These are phyloP conservation scores for Ophonus ardosiacus DNA, from an alignment of 2,888 invertebrate genomes.

Conservation along the genomic window DNA sequence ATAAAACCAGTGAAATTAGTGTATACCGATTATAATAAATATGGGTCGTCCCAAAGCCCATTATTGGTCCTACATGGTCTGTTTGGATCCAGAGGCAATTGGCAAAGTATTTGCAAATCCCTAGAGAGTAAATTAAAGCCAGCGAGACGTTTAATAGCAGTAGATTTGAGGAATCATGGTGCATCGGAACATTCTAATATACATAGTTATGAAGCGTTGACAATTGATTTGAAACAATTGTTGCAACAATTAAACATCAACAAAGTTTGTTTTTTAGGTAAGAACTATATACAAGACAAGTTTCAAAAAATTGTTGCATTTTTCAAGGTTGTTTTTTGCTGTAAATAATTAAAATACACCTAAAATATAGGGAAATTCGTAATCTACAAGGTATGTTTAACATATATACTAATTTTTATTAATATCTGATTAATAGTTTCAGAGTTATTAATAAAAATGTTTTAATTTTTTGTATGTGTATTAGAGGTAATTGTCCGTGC, in stretches of 20 bases:
- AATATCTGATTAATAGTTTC: too few species aligned
- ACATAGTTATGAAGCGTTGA: conserved; percentile 86
- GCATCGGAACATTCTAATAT: conserved; percentile 89
- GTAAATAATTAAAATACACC: too few species aligned
- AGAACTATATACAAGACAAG: too few species aligned
- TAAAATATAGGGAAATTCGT: too few species aligned
- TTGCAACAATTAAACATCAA: conserved; percentile 78
- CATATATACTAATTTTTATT: too few species aligned
- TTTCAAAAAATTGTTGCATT: too few species aligned
- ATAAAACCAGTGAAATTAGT: neutral
- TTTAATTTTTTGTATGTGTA: too few species aligned
- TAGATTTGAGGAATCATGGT: conserved; percentile 97
- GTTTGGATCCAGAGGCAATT: conserved; percentile 91
- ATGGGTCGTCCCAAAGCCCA: too few species aligned
- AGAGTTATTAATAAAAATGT: too few species aligned
- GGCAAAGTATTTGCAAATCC: conserved; percentile 88
- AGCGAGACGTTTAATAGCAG: conserved; percentile 85
- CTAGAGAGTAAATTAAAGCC: conserved; percentile 81
- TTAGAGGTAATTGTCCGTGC: too few species aligned
- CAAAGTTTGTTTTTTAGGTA: conserved; percentile 75
- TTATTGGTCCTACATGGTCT: conserved; percentile 82
- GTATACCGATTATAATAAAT: conserved; percentile 75
- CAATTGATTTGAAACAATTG: conserved; percentile 84
- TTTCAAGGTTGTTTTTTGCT: too few species aligned
- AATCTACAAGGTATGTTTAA: too few species aligned